Evolutionary conservation across 1,140 invertebrate species (phyloP), one percentile per base, ranked within the genome.

Genomic region (Leptinotarsa texana): DNA sequence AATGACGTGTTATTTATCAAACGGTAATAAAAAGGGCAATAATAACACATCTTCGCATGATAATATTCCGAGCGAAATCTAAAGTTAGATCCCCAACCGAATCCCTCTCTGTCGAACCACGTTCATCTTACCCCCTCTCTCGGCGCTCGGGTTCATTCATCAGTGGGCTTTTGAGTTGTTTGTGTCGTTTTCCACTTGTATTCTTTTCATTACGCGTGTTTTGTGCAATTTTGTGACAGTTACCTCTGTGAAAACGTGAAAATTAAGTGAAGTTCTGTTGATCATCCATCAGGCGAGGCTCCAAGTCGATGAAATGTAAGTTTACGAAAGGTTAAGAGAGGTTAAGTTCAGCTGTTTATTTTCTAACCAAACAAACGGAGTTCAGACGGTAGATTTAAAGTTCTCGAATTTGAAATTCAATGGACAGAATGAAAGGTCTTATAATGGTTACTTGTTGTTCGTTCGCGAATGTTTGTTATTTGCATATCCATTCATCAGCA

Each of bases 291-390:
- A 57, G 18, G 22, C 49, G 24, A 22, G 69, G 69, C 21, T 57
- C 18, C 17, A 70, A 18, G 49, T 70, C 48, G 51, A 70, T 70
- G 69, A 17, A 61, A 51, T 21, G 69, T 70, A 24, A 70, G 69
- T 61, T 70, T 22, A 2, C 15, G 15, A 69, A 69, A 69, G 42
- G 67, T 69, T 69, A 42, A 22, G n/a, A 70, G 69, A 70, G 69
- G 69, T 70, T 70, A 69, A 70, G 69, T 70, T 70, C 69, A 70
- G 49, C 69, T 70, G 49, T 70, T 70, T 70, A 48, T 70, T 70
- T 70, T 70, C 69, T 70, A 70, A 70, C 69, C 69, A 70, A 70
- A 70, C 51, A 70, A 70, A 70, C 48, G 13, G 51, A 57, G 51
- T 57, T 57, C 17, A 57, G 6, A 57, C 51, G 51, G 51, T 15